Evolutionary conservation across 2,113 vertebrate genomes (phyloP).

Genomic region (Girardinichthys multiradiatus): DNA sequence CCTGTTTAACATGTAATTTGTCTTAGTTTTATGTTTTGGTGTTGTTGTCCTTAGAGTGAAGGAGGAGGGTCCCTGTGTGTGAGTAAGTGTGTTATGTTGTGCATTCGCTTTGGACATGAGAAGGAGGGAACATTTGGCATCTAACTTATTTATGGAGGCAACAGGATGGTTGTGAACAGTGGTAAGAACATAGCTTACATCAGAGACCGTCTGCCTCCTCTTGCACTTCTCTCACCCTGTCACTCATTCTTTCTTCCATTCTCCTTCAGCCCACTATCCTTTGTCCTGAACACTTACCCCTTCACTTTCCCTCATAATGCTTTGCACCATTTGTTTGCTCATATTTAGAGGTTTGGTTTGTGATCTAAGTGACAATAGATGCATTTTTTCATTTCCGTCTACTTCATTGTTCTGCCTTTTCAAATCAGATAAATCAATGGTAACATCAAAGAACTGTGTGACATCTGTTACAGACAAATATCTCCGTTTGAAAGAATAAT

Average conservation of each 20-base stretch:
- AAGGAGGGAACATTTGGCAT: slow-evolving; percentile 70
- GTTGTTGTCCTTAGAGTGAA: slow-evolving; percentile 11
- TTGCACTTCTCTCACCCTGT: slow-evolving; percentile 57
- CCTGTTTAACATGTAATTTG: slow-evolving; percentile 6
- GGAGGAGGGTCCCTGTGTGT: slow-evolving; percentile 9
- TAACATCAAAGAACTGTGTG: neutral
- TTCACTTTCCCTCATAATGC: neutral
- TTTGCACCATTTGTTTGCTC: neutral
- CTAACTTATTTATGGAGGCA: slow-evolving; percentile 73
- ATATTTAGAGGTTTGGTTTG: neutral
- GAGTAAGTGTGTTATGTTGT: slow-evolving; percentile 15
- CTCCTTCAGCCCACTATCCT: slow-evolving; percentile 7
- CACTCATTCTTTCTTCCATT: slow-evolving; percentile 34
- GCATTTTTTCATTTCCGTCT: neutral
- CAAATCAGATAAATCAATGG: neutral
- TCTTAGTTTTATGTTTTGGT: slow-evolving; percentile 2
- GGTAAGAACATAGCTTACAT: slow-evolving; percentile 69
- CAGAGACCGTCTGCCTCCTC: slow-evolving; percentile 65
- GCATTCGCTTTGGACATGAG: slow-evolving; percentile 35
- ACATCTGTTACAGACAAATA: neutral
- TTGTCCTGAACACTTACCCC: slow-evolving; percentile 14
- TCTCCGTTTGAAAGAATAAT: slow-evolving; percentile 7
- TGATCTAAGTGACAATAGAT: neutral
- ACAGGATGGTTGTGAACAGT: slow-evolving; percentile 72
- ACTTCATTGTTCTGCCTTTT: neutral